Base-by-base conservation (phyloP, 2,797 vertebrate genomes). In the Hydrophis major region DNA sequence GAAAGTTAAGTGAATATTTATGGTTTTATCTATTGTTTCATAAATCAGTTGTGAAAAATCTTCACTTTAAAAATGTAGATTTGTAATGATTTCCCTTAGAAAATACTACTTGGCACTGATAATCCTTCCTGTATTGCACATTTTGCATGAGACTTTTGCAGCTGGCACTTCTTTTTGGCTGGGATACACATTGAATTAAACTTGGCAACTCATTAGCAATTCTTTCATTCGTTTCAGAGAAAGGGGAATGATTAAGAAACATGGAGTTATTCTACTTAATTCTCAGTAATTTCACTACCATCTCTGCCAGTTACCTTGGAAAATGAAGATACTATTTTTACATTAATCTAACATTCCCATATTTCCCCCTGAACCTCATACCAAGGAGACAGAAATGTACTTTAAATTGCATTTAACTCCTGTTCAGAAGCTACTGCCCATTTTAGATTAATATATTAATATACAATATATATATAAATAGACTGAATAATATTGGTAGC, bases 171-270 rank as follows among this genome's bases (percentile, higher is more conserved):
- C 37, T 93, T 92, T 89, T 92, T 92, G 74, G 74, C 88, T 87
- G 50, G 66, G 93, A 86, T 93, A 69, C 87, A 63, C 87, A 89
- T 63, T 55, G 87, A 61, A 20, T 42, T 91, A 50, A 42, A 93
- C 66, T 93, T 91, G 93, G 93, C 93, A 93, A 53, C 61, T 89
- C 90, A 89, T 91, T 91, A 93, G 87, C n/a, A 88, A 91, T 89
- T 93, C 90, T 89, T 93, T 93, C 89, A 93, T 90, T 88, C 83
- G 6, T 88, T 61, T 93, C 50, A 91, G 66, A 88, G 55, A 86
- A 5, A 6, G 37, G n/a, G 3, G 11, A 0, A 2, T 56, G 69
- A 25, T 59, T 63, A 83, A 83, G 32, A 53, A 66, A 74, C 63
- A 27, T 93, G 90, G 87, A 93, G 90, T 89, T 63, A 91, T 93